phyloP scores from a whole-genome alignment of 2,797 vertebrate species.

The Pseudocheirus occidentalis region DNA sequence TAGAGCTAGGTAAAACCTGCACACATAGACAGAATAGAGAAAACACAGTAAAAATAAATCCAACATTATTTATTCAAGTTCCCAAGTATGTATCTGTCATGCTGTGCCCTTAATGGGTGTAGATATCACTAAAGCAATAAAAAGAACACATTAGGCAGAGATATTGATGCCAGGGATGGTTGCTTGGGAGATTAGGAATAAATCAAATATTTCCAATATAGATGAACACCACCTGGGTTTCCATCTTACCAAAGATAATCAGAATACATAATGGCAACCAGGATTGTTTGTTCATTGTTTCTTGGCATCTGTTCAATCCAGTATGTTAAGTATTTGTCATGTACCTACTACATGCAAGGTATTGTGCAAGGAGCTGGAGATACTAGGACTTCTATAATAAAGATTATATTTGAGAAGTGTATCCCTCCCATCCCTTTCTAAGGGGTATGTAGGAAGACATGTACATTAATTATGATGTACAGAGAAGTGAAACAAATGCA shows the following conservation, averaged over 20 bases:
- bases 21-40: conserved; percentile 29
- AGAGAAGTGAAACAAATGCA: neutral
- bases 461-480: neutral
- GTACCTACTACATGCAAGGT: neutral
- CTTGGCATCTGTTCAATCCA: conserved; percentile 43
- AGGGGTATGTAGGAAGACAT: neutral
- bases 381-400: neutral
- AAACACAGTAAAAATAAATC: neutral
- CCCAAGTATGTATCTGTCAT: conserved; percentile 40
- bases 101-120: conserved; percentile 49
- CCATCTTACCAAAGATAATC: conserved; percentile 44
- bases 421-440: neutral
- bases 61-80: conserved; percentile 15
- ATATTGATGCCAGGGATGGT: conserved; percentile 30
- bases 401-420: neutral
- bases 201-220: conserved; percentile 64
- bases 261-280: conserved; percentile 51
- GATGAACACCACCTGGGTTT: conserved; percentile 59
- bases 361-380: neutral
- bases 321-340: neutral
- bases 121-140: conserved; percentile 54
- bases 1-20: conserved; percentile 12
- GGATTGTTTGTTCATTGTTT: conserved; percentile 60
- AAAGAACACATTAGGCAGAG: conserved; percentile 46
- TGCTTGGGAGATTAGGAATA: conserved; percentile 60